Percentiles rank a stretch among this genome's conserved stretches.
phyloP scores from a whole-genome alignment of 2,113 vertebrate genomes.

The Myocastor coypus region DNA sequence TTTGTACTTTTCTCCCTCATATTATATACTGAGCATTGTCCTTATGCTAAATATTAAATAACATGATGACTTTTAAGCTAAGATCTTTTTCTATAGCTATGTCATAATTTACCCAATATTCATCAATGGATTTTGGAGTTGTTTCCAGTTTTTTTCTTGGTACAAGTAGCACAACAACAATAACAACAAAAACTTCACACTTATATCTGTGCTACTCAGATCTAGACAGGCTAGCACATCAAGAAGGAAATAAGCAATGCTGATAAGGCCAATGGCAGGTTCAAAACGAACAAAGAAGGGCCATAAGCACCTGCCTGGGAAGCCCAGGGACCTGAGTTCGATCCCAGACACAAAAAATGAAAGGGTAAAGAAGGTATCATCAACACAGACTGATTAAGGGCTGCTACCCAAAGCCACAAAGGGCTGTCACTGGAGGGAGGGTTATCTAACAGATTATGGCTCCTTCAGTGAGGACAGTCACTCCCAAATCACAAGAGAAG shows the following conservation, averaged over 20 bases:
- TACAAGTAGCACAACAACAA: not conserved
- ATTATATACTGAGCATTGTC: slow-evolving; percentile 16
- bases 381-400: not conserved
- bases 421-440: not conserved
- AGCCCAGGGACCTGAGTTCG: not conserved
- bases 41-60: slow-evolving; percentile 39
- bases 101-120: slow-evolving; percentile 25
- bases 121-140: not conserved
- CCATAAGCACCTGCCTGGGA: not conserved
- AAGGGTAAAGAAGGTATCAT: not conserved
- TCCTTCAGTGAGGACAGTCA: not conserved
- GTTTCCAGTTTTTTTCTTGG: not conserved
- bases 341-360: not conserved
- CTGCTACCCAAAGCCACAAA: not conserved
- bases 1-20: not conserved
- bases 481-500: not conserved
- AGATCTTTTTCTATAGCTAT: not conserved
- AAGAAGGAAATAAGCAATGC: not conserved
- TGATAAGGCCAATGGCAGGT: not conserved
- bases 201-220: not conserved
- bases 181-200: not conserved
- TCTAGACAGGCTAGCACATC: not conserved
- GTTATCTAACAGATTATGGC: too few species aligned
- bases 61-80: slow-evolving; percentile 21
- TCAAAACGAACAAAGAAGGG: not conserved